Percentiles rank a stretch among this genome's conserved stretches.
These are phyloP conservation scores for Pararge aegeria DNA, from an alignment of 1,140 invertebrate genomes.

Conservation along the genomic window DNA sequence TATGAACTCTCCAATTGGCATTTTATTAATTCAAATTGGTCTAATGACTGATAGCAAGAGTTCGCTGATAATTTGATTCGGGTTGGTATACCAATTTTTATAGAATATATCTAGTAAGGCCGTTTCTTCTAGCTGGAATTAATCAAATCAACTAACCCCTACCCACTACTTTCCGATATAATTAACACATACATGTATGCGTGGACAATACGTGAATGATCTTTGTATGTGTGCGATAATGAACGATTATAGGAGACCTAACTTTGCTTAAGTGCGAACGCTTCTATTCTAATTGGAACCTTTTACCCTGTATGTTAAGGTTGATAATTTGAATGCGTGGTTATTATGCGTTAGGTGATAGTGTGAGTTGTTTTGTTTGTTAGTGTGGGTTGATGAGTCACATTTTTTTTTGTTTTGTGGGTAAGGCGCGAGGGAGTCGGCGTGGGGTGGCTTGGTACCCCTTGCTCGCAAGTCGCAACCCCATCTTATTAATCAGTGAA, in stretches of 20 bases:
- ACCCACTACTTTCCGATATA: conserved; percentile 77
- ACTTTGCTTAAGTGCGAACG: conserved; percentile 41
- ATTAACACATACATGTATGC: conserved; percentile 74
- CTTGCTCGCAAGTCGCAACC: conserved; percentile 72
- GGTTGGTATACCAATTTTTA: conserved; percentile 54
- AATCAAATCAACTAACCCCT: conserved; percentile 78
- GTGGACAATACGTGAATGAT: conserved; percentile 66
- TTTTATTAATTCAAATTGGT: too few species aligned
- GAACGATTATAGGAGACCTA: conserved; percentile 75
- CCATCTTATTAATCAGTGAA: conserved; percentile 79
- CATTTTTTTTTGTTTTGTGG: conserved; percentile 79
- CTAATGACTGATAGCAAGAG: neutral
- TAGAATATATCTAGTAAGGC: conserved; percentile 65
- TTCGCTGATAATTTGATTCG: conserved; percentile 3
- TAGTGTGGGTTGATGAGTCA: conserved; percentile 78
- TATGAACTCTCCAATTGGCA: too few species aligned
- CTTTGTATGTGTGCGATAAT: conserved; percentile 70
- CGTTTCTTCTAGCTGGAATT: conserved; percentile 72
- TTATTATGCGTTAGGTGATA: conserved; percentile 37
- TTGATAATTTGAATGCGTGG: conserved; percentile 53
- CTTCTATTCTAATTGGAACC: conserved; percentile 53
- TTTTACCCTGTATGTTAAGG: conserved; percentile 55
- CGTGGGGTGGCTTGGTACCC: conserved; percentile 66
- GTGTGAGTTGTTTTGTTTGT: conserved; percentile 61
- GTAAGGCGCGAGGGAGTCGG: conserved; percentile 69